Conservation (phyloP, 2,113 vertebrate genomes). For the Melanostigma gelatinosum region DNA sequence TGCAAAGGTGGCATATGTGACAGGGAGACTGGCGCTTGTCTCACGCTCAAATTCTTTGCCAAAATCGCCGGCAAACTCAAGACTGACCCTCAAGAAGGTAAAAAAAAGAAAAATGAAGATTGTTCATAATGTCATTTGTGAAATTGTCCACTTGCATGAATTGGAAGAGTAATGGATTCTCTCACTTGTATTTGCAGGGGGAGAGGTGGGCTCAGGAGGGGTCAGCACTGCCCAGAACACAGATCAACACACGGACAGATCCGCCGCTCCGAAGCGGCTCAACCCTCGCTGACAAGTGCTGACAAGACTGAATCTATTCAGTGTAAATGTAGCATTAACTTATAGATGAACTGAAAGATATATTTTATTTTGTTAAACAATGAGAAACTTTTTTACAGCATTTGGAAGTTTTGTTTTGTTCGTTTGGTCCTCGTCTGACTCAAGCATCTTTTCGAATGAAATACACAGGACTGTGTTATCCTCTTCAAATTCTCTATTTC, state of each 20-base stretch:
- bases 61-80: conserved; percentile 84
- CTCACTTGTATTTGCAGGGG: conserved; percentile 61
- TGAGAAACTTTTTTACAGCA: conserved; percentile 66
- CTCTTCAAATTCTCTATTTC: background rate
- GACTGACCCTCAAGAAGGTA: conserved; percentile 84
- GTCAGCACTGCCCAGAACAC: conserved; percentile 81
- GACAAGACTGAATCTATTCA: conserved; percentile 47
- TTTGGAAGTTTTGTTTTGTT: conserved; percentile 50
- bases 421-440: conserved; percentile 44
- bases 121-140: background rate
- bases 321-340: conserved; percentile 85
- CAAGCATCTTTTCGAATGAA: conserved; percentile 46
- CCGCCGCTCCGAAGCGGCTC: conserved; percentile 85
- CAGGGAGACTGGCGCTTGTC: conserved; percentile 91
- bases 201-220: conserved; percentile 91
- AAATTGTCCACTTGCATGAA: background rate
- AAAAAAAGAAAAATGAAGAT: conserved; percentile 2
- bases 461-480: conserved; percentile 17
- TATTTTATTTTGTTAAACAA: conserved; percentile 81
- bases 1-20: conserved; percentile 94
- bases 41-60: conserved; percentile 91
- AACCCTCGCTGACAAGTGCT: conserved; percentile 90
- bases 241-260: conserved; percentile 80
- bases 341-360: conserved; percentile 78
- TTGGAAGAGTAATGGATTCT: background rate